Evolutionary conservation across 2,888 invertebrate species (phyloP).

Genomic region (Poecilobothrus nobilitatus): DNA sequence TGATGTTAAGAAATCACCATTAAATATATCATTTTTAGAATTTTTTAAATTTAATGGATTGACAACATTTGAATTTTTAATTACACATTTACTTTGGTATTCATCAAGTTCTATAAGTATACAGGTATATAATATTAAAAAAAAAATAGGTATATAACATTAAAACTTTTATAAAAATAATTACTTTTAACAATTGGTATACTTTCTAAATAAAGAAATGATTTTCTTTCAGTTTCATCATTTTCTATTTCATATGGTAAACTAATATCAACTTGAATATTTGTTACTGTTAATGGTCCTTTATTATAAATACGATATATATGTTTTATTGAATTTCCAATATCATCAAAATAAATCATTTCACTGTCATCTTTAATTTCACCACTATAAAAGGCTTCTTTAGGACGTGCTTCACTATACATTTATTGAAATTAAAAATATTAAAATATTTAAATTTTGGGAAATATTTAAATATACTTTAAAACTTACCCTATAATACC

Average conservation of each 20-base stretch:
- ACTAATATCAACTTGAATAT: conserved; percentile 64
- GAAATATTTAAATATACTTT: not conserved
- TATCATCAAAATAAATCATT: conserved; percentile 72
- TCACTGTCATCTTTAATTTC: conserved; percentile 74
- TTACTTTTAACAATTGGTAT: conserved; percentile 59
- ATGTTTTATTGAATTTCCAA: conserved; percentile 74
- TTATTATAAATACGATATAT: conserved; percentile 73
- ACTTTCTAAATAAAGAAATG: conserved; percentile 79
- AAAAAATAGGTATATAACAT: too few relatives aligned
- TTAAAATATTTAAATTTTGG: not conserved
- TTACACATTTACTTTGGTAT: conserved; percentile 23
- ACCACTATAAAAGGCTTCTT: conserved; percentile 84
- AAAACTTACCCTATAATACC: conserved; percentile 58
- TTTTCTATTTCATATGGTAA: conserved; percentile 86
- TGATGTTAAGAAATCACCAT: conserved; percentile 27
- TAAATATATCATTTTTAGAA: conserved; percentile 27
- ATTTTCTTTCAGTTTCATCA: conserved; percentile 67
- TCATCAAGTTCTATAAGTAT: not conserved
- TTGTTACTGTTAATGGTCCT: conserved; percentile 75
- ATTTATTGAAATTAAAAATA: conserved; percentile 12
- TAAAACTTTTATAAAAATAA: too few relatives aligned
- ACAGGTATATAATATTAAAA: too few relatives aligned
- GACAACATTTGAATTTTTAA: conserved; percentile 50
- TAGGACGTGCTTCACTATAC: conserved; percentile 61
- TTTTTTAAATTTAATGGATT: conserved; percentile 56